Base-by-base conservation (phyloP, 2,113 vertebrate species). In the Beaufortia kweichowensis region DNA sequence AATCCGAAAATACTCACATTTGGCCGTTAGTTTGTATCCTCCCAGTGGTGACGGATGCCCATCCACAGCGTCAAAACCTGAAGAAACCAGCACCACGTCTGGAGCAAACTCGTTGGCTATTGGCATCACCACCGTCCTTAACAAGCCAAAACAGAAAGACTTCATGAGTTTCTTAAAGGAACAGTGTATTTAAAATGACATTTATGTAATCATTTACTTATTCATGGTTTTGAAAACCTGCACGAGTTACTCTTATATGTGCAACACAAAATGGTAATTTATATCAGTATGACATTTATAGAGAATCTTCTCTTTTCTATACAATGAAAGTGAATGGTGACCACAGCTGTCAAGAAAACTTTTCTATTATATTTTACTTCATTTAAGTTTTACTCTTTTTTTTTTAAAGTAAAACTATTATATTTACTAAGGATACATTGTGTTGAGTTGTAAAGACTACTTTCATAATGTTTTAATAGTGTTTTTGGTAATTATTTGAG, bases 101-200 rank as follows among this genome's bases (percentile, higher is more conserved):
- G 96, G 96, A 63, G 95, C 93, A 73, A 98, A 98, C 86, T 98
- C 96, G 0, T 92, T 94, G 74, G 96, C 96, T 7, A 98, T 95
- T 0, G 96, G 96, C 95, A 98, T 96, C 79, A 98, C 95, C 79
- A 98, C 94, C 1, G 94, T 95, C 83, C 96, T 98, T 50, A 79
- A 74, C n/a, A 75, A 79, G 73, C 50, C 1, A 7, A 76, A 53
- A 64, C 26, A 83, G 23, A 2, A 6, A 28, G n/a, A 10, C 57
- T 3, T 29, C 23, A 2, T 15, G 2, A 60, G 70, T 23, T 60
- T 4, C 15, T 0, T 24, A 26, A 57, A 57, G 21, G 41, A 28
- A 55, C 1, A 23, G 29, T 35, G 31, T 6, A 57, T 14, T 17
- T 14, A 41, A 35, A 39, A 71, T 3, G 0, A 3, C 2, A 17